A percentile compares a stretch with the other conserved stretches of the same genome.
These are phyloP conservation scores for Trissoscelio sp. DNA, from an alignment of 2,888 invertebrate species.

Conservation along the genomic window DNA sequence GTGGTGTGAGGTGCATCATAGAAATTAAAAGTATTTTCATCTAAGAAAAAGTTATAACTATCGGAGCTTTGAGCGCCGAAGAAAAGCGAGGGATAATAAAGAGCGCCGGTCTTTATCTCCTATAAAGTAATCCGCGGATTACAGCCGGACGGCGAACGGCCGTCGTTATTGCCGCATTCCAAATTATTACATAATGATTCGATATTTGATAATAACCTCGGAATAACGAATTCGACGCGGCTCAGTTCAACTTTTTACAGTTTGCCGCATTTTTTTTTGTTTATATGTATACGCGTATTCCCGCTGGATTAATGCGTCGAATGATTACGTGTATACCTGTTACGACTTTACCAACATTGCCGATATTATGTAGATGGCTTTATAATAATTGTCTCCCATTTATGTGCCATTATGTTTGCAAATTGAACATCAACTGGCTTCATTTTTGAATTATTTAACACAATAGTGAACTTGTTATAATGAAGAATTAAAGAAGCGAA, in stretches of 20 bases:
- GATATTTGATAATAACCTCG: conserved; percentile 12
- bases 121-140: conserved; percentile 39
- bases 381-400: not conserved
- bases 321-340: conserved; percentile 27
- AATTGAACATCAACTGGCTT: too few species aligned
- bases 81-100: conserved; percentile 35
- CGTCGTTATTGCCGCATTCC: conserved; percentile 1
- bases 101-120: conserved; percentile 18
- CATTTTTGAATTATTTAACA: too few species aligned
- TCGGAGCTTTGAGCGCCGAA: conserved; percentile 9
- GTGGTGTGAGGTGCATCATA: conserved; percentile 12
- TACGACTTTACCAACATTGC: conserved; percentile 19
- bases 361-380: conserved; percentile 28
- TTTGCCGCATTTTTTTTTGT: not conserved
- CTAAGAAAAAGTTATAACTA: conserved; percentile 49
- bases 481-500: too few species aligned
- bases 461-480: too few species aligned
- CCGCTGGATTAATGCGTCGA: conserved; percentile 44
- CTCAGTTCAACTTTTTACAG: not conserved
- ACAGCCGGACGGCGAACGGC: not conserved
- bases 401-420: too few species aligned
- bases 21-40: conserved; percentile 53
- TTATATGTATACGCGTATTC: conserved; percentile 9
- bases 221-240: not conserved
- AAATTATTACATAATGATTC: conserved; percentile 29